Evolutionary conservation across 1,140 invertebrate species (phyloP).

Genomic region (Ceratosolen solmsi): DNA sequence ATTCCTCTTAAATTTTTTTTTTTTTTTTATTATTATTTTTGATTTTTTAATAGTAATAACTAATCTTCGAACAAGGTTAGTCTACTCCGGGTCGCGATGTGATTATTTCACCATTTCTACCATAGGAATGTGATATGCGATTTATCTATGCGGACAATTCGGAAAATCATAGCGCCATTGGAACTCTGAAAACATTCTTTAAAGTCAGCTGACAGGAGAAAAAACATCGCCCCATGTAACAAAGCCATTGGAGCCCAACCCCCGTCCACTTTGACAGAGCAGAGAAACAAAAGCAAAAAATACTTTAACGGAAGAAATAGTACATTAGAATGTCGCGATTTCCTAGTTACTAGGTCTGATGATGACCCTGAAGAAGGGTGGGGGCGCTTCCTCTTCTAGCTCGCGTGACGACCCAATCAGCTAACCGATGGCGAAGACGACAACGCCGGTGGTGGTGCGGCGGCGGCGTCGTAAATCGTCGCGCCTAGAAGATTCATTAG

Average conservation of each 20-base stretch:
- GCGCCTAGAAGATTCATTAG: conserved; percentile 26
- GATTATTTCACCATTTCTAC: background rate
- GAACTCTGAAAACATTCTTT: background rate
- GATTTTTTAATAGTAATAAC: no score
- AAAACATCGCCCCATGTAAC: background rate
- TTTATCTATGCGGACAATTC: background rate
- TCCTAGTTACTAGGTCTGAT: no score
- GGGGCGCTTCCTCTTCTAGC: no score
- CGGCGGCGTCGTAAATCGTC: conserved; percentile 24
- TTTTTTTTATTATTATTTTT: no score
- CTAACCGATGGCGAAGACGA: conserved; percentile 25
- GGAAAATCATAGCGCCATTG: background rate
- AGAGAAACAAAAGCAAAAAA: no score
- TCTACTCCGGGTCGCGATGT: background rate
- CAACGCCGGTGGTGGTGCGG: background rate
- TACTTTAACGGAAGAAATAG: no score
- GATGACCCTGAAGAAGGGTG: no score
- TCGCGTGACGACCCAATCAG: conserved; percentile 16
- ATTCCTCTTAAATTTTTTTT: background rate
- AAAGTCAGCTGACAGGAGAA: background rate
- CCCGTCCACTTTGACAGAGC: no score
- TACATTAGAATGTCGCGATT: no score
- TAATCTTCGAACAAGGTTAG: no score
- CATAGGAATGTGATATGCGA: background rate
- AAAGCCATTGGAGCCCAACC: no score